Evolutionary conservation across 2,888 invertebrate species (phyloP).

Genomic region (Rhamnusium bicolor): DNA sequence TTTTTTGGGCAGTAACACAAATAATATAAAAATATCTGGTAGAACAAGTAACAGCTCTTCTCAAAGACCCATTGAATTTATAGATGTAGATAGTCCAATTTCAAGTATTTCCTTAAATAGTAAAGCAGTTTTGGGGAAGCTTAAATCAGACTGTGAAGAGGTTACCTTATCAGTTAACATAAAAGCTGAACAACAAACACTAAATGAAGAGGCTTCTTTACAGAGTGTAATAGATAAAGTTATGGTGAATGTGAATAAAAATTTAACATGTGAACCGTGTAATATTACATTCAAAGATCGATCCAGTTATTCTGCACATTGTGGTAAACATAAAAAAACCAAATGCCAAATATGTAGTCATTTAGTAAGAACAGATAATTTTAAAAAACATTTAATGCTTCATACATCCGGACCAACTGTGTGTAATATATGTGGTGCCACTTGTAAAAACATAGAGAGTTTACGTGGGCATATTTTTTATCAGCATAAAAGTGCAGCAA

Average conservation of each 20-base stretch:
- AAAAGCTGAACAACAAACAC: conserved; percentile 9
- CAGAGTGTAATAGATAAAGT: conserved; percentile 33
- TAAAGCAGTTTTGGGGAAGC: not conserved
- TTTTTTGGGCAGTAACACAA: not conserved
- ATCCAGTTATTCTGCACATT: conserved; percentile 45
- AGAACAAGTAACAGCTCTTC: not conserved
- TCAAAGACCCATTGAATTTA: conserved; percentile 36
- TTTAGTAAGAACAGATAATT: conserved; percentile 56
- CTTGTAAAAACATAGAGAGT: conserved; percentile 63
- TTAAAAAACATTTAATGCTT: conserved; percentile 58
- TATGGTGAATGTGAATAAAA: conserved; percentile 2
- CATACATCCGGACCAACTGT: conserved; percentile 57
- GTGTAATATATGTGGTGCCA: conserved; percentile 62
- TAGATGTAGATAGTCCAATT: conserved; percentile 11
- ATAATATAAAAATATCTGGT: not conserved
- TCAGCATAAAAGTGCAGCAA: conserved; percentile 60
- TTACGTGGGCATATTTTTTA: conserved; percentile 64
- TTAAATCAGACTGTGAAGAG: conserved; percentile 16
- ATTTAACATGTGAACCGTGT: conserved; percentile 42
- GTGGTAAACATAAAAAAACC: conserved; percentile 57
- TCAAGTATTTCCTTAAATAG: not conserved
- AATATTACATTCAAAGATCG: conserved; percentile 33
- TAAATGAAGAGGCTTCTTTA: conserved; percentile 24
- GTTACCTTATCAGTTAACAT: not conserved
- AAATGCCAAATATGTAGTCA: conserved; percentile 58